Evolutionary conservation across 1,140 invertebrate genomes (phyloP), one percentile per base, ranked within the genome.

Genomic region (Nixonia krombeini): DNA sequence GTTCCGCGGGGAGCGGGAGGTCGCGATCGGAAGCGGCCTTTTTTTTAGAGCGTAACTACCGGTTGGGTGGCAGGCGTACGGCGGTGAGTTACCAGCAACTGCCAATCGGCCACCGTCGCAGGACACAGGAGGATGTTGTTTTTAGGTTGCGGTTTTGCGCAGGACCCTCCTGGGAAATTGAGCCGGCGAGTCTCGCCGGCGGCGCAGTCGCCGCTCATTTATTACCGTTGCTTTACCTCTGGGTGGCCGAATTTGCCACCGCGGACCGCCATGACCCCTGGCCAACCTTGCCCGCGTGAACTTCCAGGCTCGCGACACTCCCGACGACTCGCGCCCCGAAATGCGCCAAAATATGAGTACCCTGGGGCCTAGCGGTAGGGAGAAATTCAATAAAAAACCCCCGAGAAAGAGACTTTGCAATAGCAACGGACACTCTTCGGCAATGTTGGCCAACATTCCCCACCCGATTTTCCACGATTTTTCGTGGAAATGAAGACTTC

Each of bases 61-160:
- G 40, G 56, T 72, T 66, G 57, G 64, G 72, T 57, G 69, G 69
- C 75, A 75, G 72, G 62, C 59, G 55, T 52, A 59, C 58, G 66
- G 47, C 65, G 64, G 67, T 64, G 66, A 70, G 67, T 72, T 73
- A 76, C 64, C 65, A 59, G 61, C 72, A 74, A 66, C 66, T 72
- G 41, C 67, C 75, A 74, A 78, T 80, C 74, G 75, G 55, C 38
- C 58, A 72, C 70, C 73, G 76, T 77, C 75, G 69, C 72, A 67
- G 57, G 70, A 52, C 51, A 53, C 73, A 73, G 76, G 70, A 78
- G 75, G 73, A 80, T 82, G 80, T 80, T 80, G 80, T 81, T 82
- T 82, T 82, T 82, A 79, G 78, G 78, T 73, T 82, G 79, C 69
- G 80, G 79, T 82, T 82, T 82, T 78, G 73, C 69, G 57, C 70